phyloP scores from a whole-genome alignment of 2,797 vertebrate species.

The Sandelia bainsii region DNA sequence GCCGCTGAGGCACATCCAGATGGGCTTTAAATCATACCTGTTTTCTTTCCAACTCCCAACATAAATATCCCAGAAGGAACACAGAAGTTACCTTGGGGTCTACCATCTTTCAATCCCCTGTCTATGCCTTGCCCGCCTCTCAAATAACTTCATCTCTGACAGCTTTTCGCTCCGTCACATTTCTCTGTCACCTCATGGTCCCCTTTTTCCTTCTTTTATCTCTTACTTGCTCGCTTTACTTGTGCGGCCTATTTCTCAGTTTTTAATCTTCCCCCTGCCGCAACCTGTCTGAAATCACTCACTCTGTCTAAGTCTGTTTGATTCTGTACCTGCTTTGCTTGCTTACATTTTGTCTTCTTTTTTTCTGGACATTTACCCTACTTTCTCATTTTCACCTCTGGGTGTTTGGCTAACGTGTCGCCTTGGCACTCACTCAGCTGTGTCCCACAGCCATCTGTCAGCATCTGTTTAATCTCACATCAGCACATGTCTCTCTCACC shows the following conservation, averaged over 20 bases:
- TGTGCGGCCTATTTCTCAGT: conserved; percentile 15
- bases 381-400: conserved; percentile 24
- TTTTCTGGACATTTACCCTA: conserved; percentile 39
- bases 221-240: conserved; percentile 35
- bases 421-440: conserved; percentile 54
- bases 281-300: conserved; percentile 23
- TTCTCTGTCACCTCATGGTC: conserved; percentile 27
- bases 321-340: conserved; percentile 16
- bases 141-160: conserved; percentile 61
- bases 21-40: conserved; percentile 73
- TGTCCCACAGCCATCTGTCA: conserved; percentile 73
- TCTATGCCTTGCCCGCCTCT: conserved; percentile 37
- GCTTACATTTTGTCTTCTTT: conserved; percentile 13
- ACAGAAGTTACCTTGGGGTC: conserved; percentile 68
- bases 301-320: conserved; percentile 23
- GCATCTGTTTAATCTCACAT: conserved; percentile 79
- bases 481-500: conserved; percentile 65
- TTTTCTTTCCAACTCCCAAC: conserved; percentile 67
- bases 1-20: conserved; percentile 70
- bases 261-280: conserved; percentile 21
- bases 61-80: conserved; percentile 73
- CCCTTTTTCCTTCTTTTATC: conserved; percentile 26
- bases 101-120: conserved; percentile 62
- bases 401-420: conserved; percentile 65
- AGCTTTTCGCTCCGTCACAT: conserved; percentile 40